These are phyloP conservation scores for Andrena praecox DNA, from an alignment of 2,888 invertebrate species.

Conservation along the genomic window DNA sequence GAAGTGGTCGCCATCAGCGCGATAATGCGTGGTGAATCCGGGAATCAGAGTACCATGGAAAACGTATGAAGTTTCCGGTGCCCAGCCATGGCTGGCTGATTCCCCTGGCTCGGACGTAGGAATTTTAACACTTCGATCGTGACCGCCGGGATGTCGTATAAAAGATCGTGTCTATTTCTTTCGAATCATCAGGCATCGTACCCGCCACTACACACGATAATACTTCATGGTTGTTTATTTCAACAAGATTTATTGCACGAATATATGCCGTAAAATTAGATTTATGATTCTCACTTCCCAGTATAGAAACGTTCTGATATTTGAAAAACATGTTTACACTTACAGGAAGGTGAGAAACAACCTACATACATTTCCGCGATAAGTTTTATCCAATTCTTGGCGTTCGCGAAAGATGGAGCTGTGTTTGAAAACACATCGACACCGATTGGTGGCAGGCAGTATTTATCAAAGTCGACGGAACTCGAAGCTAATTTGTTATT, in stretches of 20 bases:
- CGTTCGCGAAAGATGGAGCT: background rate
- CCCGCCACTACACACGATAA: constrained; percentile 23
- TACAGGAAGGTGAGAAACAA: background rate
- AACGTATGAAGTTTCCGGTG: constrained; percentile 80
- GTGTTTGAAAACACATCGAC: background rate
- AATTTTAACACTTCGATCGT: constrained; percentile 72
- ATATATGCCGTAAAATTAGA: background rate
- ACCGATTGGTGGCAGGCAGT: background rate
- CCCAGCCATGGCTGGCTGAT: constrained; percentile 69
- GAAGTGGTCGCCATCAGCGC: constrained; percentile 76
- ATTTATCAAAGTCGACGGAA: constrained; percentile 7
- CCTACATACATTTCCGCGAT: background rate
- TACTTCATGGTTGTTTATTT: background rate
- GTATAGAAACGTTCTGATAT: background rate
- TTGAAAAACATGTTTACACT: constrained; percentile 1
- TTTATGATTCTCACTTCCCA: background rate
- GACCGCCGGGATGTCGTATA: constrained; percentile 68
- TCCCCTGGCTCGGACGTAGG: constrained; percentile 59
- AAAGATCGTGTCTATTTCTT: constrained; percentile 68
- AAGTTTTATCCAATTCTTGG: background rate
- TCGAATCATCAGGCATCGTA: constrained; percentile 47
- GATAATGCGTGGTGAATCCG: constrained; percentile 76
- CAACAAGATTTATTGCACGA: constrained; percentile 1
- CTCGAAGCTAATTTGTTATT: constrained; percentile 1
- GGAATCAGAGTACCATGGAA: constrained; percentile 78